These are phyloP conservation scores for Nesidiocoris tenuis DNA, from an alignment of 2,888 invertebrate species.

Conservation along the genomic window DNA sequence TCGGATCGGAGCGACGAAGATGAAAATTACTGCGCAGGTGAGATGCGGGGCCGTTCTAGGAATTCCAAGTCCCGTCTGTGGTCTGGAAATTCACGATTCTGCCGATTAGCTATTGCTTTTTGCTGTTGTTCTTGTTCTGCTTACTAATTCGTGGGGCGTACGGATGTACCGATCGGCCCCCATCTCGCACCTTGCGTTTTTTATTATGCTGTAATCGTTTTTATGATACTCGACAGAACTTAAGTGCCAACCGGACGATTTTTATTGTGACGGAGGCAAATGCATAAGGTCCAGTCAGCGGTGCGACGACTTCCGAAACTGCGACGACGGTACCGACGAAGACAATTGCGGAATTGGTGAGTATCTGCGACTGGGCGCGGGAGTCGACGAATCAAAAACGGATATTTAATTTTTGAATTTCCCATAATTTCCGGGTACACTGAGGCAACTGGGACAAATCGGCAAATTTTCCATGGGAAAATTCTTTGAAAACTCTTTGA, in stretches of 20 bases:
- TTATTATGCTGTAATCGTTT: not conserved
- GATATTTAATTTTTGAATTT: no score
- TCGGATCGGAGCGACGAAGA: conserved; percentile 56
- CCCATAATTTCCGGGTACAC: no score
- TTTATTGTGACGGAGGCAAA: conserved; percentile 23
- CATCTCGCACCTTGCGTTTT: conserved; percentile 5
- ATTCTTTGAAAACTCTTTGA: no score
- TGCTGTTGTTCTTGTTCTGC: not conserved
- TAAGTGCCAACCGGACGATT: conserved; percentile 19
- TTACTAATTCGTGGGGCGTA: not conserved
- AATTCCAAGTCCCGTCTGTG: not conserved
- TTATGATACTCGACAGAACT: conserved; percentile 2
- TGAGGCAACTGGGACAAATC: no score
- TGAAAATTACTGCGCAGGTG: conserved; percentile 41
- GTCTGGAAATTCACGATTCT: no score
- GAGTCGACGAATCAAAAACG: no score
- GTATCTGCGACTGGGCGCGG: not conserved
- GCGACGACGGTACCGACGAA: conserved; percentile 64
- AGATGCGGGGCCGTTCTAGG: conserved; percentile 29
- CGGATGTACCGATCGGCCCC: no score
- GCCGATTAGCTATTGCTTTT: not conserved
- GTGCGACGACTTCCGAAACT: conserved; percentile 62
- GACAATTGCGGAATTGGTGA: conserved; percentile 11
- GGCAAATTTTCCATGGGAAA: no score
- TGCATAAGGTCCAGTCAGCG: conserved; percentile 62